Base-by-base conservation (phyloP, 2,888 invertebrate species). In the Neoascia interrupta region DNA sequence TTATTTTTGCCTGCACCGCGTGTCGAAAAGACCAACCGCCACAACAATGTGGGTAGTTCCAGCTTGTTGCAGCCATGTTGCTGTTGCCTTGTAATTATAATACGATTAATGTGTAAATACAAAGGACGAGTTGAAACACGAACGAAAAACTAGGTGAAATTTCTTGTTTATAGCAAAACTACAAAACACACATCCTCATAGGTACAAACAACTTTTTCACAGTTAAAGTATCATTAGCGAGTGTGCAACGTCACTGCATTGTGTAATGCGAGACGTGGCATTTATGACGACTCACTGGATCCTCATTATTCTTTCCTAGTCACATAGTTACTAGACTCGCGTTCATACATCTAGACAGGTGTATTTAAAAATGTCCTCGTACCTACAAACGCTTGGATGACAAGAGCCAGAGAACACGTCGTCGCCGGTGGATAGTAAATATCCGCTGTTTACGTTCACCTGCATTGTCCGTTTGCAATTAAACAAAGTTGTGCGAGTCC, bases 221-320 rank as follows among this genome's bases (percentile, higher is more conserved):
- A n/a, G n/a, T 64, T 70, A 64, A 70, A 76, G 64, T 47, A 66
- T 34, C 72, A 72, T 76, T 76, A 72, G 53, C 60, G 41, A 34
- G 8, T 6, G 51, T 31, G 37, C 51, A 58, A 37, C 39, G 49
- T n/a, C n/a, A n/a, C n/a, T n/a, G n/a, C n/a, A n/a, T n/a, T n/a
- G n/a, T n/a, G n/a, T n/a, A n/a, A n/a, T n/a, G n/a, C n/a, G n/a
- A 61, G 68, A 51, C 56, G 49, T 51, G 69, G 21, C 56, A 49
- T 69, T 75, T 75, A 63, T 75, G 73, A 61, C 68, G 36, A 61
- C 41, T 69, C 54, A 66, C 54, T 60, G 75, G 41, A 69, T 69
- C 41, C 69, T 41, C 63, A 75, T 75, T 75, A 69, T 75, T 69
- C 69, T n/a, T n/a, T n/a, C n/a, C n/a, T n/a, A n/a, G n/a, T n/a